phyloP scores from a whole-genome alignment of 1,140 invertebrate genomes.

The Drosophila sechellia region DNA sequence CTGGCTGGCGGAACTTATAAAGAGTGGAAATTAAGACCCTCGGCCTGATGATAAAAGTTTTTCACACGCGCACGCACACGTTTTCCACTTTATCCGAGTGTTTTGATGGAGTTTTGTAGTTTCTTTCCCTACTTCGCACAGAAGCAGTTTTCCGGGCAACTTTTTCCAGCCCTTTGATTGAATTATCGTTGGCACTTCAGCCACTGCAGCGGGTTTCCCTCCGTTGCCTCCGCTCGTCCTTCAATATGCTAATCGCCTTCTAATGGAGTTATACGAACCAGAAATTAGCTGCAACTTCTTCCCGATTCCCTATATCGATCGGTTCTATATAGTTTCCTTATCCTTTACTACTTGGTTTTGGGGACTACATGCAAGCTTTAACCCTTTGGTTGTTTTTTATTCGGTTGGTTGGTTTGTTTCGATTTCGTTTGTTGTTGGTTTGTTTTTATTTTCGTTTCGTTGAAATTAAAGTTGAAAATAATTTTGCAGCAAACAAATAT shows the following conservation, averaged over 20 bases:
- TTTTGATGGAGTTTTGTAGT: conserved; percentile 67
- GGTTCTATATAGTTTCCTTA: conserved; percentile 26
- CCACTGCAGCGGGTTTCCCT: conserved; percentile 30
- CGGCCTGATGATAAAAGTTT: conserved; percentile 48
- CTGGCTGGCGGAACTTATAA: conserved; percentile 20
- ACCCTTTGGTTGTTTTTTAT: conserved; percentile 54
- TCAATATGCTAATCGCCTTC: conserved; percentile 62
- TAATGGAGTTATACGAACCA: conserved; percentile 82
- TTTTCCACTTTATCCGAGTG: conserved; percentile 68
- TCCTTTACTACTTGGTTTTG: conserved; percentile 34
- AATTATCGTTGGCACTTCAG: conserved; percentile 68
- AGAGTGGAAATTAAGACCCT: conserved; percentile 62
- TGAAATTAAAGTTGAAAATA: conserved; percentile 78
- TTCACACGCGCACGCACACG: conserved; percentile 59
- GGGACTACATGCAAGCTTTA: conserved; percentile 50
- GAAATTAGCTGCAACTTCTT: conserved; percentile 56
- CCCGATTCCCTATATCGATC: conserved; percentile 20
- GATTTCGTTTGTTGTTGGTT: conserved; percentile 43
- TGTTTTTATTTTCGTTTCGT: conserved; percentile 46
- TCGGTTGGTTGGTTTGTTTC: conserved; percentile 22
- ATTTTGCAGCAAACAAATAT: conserved; percentile 79
- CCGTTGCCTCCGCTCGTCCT: conserved; percentile 2
- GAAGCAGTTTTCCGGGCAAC: conserved; percentile 25
- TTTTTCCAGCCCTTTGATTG: conserved; percentile 54
- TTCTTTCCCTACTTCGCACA: background rate